These are phyloP conservation scores for Drosophila glabriapex DNA, from an alignment of 2,888 invertebrate species.

Conservation along the genomic window DNA sequence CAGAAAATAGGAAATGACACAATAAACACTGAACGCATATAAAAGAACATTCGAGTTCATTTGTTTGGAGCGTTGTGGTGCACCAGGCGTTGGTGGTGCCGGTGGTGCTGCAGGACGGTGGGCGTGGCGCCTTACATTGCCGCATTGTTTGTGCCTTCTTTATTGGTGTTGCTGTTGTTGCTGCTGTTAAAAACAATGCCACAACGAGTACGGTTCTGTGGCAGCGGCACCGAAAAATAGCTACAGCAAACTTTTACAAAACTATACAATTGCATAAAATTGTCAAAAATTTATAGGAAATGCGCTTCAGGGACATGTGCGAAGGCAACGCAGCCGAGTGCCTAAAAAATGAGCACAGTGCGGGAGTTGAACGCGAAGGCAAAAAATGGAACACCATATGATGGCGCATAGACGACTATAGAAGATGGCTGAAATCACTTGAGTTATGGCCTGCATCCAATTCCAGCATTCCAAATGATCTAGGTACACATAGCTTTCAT, in stretches of 20 bases:
- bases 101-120: conserved; percentile 52
- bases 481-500: background rate
- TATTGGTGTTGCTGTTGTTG: conserved; percentile 29
- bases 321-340: conserved; percentile 27
- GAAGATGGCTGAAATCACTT: conserved; percentile 9
- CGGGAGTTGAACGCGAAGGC: conserved; percentile 29
- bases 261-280: conserved; percentile 82
- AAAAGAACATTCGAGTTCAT: conserved; percentile 80
- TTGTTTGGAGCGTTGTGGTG: conserved; percentile 72
- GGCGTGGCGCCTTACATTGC: conserved; percentile 62
- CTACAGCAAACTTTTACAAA: conserved; percentile 78
- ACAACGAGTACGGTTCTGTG: conserved; percentile 37
- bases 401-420: conserved; percentile 54
- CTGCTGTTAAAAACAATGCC: conserved; percentile 71
- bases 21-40: conserved; percentile 81
- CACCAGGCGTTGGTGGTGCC: conserved; percentile 48
- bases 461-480: background rate
- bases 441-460: background rate
- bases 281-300: conserved; percentile 80
- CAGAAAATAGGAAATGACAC: conserved; percentile 67
- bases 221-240: conserved; percentile 74
- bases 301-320: conserved; percentile 61
- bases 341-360: conserved; percentile 46
- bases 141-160: conserved; percentile 61
- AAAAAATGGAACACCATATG: conserved; percentile 17